Evolutionary conservation across 2,888 invertebrate species (phyloP).

Genomic region (Sinohyriopsis cumingii): DNA sequence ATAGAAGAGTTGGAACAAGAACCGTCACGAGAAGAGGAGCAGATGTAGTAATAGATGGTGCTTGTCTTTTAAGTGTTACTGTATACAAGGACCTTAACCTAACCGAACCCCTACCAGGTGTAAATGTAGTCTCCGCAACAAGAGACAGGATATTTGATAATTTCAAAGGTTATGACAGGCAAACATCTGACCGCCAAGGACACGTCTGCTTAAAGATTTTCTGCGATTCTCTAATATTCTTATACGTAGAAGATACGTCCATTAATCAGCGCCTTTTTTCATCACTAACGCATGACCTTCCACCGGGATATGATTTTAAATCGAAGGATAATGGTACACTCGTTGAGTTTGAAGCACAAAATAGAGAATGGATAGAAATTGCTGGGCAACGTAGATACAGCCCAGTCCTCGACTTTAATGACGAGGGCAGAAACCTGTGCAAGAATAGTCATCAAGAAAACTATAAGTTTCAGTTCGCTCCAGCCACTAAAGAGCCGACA

Average conservation of each 20-base stretch:
- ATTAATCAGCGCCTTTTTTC: not conserved
- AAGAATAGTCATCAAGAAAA: too few species aligned
- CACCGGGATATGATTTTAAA: conserved; percentile 5
- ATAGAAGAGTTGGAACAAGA: too few species aligned
- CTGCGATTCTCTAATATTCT: conserved; percentile 15
- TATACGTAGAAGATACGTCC: conserved; percentile 8
- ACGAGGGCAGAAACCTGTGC: too few species aligned
- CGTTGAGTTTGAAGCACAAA: conserved; percentile 3
- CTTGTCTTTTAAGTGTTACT: conserved; percentile 22
- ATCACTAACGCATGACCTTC: conserved; percentile 3
- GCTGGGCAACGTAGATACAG: too few species aligned
- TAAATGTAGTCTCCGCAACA: conserved; percentile 9
- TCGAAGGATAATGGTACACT: conserved; percentile 5
- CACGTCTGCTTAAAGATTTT: conserved; percentile 21
- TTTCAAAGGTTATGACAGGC: conserved; percentile 13
- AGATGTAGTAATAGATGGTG: conserved; percentile 5
- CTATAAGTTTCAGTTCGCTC: conserved; percentile 20
- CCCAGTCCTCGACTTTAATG: too few species aligned
- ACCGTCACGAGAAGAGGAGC: not conserved
- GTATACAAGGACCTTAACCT: conserved; percentile 17
- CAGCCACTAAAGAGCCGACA: conserved; percentile 11
- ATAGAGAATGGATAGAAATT: too few species aligned
- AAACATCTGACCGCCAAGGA: conserved; percentile 5
- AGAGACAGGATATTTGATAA: conserved; percentile 9
- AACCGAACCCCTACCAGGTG: conserved; percentile 1